Conservation (phyloP, 1,140 invertebrate genomes). For the Drosophila tsacasi region DNA sequence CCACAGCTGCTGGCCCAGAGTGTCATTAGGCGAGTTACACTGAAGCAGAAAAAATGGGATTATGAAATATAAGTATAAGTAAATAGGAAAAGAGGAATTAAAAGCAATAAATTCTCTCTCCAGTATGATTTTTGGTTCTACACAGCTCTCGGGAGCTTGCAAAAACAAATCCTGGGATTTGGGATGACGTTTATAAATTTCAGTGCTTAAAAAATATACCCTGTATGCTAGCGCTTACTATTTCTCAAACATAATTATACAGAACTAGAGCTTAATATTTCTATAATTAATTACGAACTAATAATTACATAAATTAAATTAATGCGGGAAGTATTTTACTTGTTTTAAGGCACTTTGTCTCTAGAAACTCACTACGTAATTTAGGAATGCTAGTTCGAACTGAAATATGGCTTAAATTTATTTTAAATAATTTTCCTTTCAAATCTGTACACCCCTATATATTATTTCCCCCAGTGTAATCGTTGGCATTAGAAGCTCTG, state of each 20-base stretch:
- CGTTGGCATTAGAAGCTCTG: conserved; percentile 46
- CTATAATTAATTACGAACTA: too few species aligned
- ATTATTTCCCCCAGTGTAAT: conserved; percentile 6
- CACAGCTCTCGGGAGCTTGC: too few species aligned
- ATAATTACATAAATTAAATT: not conserved
- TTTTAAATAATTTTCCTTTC: not conserved
- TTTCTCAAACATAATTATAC: too few species aligned
- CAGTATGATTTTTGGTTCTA: not conserved
- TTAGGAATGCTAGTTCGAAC: not conserved
- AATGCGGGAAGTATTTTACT: not conserved
- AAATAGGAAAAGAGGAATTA: not conserved
- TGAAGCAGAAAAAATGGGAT: not conserved
- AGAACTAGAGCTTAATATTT: too few species aligned
- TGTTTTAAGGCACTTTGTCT: not conserved
- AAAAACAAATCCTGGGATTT: too few species aligned
- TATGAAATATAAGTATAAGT: not conserved
- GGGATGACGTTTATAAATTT: too few species aligned
- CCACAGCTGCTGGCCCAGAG: conserved; percentile 6
- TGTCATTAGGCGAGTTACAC: conserved; percentile 66
- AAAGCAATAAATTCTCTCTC: not conserved
- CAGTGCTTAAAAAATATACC: too few species aligned
- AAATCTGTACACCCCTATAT: not conserved
- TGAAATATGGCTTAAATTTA: not conserved
- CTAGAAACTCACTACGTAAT: not conserved
- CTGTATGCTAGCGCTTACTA: too few species aligned